These are phyloP conservation scores for Zaprionus obscuricornis DNA, from an alignment of 2,888 invertebrate species.

Conservation along the genomic window DNA sequence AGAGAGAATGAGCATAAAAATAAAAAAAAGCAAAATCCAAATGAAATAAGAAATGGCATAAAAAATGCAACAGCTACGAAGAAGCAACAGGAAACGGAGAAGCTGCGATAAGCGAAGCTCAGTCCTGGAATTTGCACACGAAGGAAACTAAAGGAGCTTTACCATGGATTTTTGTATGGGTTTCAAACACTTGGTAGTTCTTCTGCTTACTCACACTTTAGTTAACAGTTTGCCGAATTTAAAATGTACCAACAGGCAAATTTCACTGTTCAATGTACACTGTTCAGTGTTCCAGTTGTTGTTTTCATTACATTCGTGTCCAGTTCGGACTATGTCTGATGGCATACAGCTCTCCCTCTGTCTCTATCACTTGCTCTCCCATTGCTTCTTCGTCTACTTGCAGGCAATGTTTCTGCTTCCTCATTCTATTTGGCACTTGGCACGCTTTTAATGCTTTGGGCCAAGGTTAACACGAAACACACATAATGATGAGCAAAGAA, in stretches of 20 bases:
- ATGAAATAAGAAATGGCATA: constrained; percentile 70
- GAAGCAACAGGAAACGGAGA: constrained; percentile 57
- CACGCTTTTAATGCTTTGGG: constrained; percentile 71
- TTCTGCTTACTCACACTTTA: constrained; percentile 36
- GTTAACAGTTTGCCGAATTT: constrained; percentile 61
- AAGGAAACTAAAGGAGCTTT: not conserved
- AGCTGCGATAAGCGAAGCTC: constrained; percentile 27
- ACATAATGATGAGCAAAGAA: constrained; percentile 47
- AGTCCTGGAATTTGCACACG: constrained; percentile 45
- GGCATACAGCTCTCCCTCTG: not conserved
- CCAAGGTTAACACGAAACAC: constrained; percentile 66
- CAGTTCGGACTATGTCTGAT: constrained; percentile 24
- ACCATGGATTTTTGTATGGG: constrained; percentile 24
- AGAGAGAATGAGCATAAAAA: constrained; percentile 61
- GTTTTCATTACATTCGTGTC: constrained; percentile 13
- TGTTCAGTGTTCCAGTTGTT: not conserved
- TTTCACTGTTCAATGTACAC: not conserved
- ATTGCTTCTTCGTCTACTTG: constrained; percentile 31
- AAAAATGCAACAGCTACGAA: constrained; percentile 71
- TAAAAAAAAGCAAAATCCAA: no score
- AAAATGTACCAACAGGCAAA: constrained; percentile 49
- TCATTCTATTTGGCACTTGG: constrained; percentile 54
- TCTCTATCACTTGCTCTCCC: constrained; percentile 19
- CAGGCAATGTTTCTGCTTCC: constrained; percentile 1
- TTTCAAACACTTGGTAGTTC: constrained; percentile 9